These are phyloP conservation scores for Sycophaga agraensis DNA, from an alignment of 1,140 invertebrate species.

Conservation along the genomic window DNA sequence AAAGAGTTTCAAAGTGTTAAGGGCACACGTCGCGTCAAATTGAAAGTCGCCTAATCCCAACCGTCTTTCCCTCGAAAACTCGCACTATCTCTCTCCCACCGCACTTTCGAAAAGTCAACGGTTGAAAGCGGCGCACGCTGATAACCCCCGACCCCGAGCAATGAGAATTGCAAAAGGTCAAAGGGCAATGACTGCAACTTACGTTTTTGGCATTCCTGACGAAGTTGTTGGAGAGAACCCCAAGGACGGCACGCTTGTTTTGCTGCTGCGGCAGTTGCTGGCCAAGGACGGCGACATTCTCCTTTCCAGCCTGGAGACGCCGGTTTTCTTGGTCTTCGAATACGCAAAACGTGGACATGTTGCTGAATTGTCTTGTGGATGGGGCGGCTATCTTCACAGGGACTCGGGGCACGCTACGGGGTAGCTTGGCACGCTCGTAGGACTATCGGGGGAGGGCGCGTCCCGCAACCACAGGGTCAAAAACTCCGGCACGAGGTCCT, in stretches of 20 bases:
- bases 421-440: too few relatives aligned
- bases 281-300: conserved; percentile 48
- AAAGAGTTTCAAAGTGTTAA: too few relatives aligned
- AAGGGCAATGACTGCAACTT: conserved; percentile 31
- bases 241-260: conserved; percentile 61
- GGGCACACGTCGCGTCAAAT: conserved; percentile 13
- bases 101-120: neutral
- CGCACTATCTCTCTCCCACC: conserved; percentile 1
- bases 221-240: conserved; percentile 56
- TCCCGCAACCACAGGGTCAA: too few relatives aligned
- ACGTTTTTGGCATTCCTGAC: conserved; percentile 47
- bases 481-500: too few relatives aligned
- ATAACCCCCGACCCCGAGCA: neutral
- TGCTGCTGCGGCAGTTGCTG: conserved; percentile 53
- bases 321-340: conserved; percentile 70
- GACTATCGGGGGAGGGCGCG: too few relatives aligned
- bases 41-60: conserved; percentile 7
- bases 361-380: too few relatives aligned
- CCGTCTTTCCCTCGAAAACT: conserved; percentile 23
- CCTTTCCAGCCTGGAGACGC: conserved; percentile 41
- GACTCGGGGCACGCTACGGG: too few relatives aligned
- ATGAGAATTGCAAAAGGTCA: neutral
- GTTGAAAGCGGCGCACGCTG: neutral
- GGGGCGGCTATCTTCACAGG: too few relatives aligned
- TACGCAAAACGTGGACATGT: conserved; percentile 62